Conservation (phyloP, 35 echinoderm and acorn worm species). For the Holothuria glaberrima region DNA sequence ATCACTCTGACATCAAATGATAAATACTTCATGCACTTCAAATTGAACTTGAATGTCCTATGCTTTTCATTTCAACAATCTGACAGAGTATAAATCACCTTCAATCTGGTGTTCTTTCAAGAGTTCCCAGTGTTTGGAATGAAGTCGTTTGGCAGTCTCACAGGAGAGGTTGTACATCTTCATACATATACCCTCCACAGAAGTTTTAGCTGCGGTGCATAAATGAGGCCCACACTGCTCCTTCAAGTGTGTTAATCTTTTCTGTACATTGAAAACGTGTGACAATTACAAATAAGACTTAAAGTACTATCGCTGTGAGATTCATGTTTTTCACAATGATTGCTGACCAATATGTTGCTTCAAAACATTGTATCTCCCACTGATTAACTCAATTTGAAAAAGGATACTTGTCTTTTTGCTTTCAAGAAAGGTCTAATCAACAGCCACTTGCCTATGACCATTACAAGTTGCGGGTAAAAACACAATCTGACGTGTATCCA, state of each 20-base stretch:
- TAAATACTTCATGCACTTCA: not conserved
- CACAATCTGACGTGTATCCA: too few relatives aligned
- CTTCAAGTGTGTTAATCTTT: conserved; percentile 91
- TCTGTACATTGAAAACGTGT: conserved; percentile 45
- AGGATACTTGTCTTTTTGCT: too few relatives aligned
- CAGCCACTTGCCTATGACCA: too few relatives aligned
- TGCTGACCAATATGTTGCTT: too few relatives aligned
- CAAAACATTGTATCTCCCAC: too few relatives aligned
- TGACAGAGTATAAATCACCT: conserved; percentile 50
- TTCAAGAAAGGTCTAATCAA: too few relatives aligned
- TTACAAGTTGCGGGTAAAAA: too few relatives aligned
- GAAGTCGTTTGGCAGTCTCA: conserved; percentile 74
- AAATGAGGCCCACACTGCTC: conserved; percentile 95
- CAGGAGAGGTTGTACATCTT: conserved; percentile 87
- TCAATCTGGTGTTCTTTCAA: conserved; percentile 95
- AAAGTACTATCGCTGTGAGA: too few relatives aligned
- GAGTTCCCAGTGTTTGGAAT: conserved; percentile 88
- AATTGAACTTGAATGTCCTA: not conserved
- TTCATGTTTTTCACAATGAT: too few relatives aligned
- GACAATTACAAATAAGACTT: too few relatives aligned
- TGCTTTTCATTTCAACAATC: not conserved
- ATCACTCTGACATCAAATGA: not conserved
- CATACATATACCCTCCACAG: conserved; percentile 91
- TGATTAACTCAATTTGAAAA: too few relatives aligned
- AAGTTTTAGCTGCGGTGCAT: conserved; percentile 74